Conservation (phyloP, 2,113 vertebrate genomes). For the Phrynosoma platyrhinos region DNA sequence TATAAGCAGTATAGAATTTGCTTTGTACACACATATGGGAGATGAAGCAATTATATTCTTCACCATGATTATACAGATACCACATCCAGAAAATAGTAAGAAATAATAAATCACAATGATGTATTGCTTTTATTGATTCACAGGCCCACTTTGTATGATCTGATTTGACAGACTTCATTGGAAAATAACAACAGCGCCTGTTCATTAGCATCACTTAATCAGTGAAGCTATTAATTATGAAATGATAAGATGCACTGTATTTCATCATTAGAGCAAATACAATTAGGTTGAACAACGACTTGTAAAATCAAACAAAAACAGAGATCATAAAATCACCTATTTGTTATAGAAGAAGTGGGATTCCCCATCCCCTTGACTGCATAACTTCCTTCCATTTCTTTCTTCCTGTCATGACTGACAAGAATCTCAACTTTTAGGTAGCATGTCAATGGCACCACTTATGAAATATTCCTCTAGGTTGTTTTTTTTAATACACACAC, state of each 20-base stretch:
- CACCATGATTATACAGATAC: constrained; percentile 38
- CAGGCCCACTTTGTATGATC: constrained; percentile 53
- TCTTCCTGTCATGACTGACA: background rate
- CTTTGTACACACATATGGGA: constrained; percentile 25
- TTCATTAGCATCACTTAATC: constrained; percentile 79
- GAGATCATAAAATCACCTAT: constrained; percentile 61
- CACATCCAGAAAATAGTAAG: constrained; percentile 44
- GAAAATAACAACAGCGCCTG: constrained; percentile 52
- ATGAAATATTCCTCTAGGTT: constrained; percentile 43
- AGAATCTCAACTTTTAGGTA: constrained; percentile 44
- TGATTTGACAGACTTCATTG: constrained; percentile 70
- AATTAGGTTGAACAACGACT: constrained; percentile 76
- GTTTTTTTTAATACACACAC: background rate
- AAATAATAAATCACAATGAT: constrained; percentile 72
- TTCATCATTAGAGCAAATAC: constrained; percentile 67
- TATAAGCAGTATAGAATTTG: background rate
- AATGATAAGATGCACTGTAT: constrained; percentile 59
- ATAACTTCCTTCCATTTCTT: constrained; percentile 34
- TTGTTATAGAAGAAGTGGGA: constrained; percentile 40
- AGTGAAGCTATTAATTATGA: constrained; percentile 69
- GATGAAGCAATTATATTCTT: constrained; percentile 2
- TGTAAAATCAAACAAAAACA: constrained; percentile 75
- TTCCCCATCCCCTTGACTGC: constrained; percentile 31
- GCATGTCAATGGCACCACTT: constrained; percentile 23
- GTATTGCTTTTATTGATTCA: constrained; percentile 69